Percentiles rank a stretch among this genome's conserved stretches.
phyloP scores from a whole-genome alignment of 1,140 invertebrate genomes.

The Trachelipus rathkii region DNA sequence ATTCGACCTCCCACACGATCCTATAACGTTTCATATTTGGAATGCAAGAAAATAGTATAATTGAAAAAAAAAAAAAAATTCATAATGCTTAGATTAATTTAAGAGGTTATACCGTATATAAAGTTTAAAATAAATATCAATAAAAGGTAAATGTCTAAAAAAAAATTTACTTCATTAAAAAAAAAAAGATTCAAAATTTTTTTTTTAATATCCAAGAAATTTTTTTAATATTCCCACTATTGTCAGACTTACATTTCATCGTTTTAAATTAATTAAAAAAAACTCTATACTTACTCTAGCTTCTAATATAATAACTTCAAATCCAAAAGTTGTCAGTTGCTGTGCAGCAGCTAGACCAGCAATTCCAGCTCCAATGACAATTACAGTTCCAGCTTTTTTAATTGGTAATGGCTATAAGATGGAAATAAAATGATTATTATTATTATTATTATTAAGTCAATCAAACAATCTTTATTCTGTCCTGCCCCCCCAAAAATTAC shows the following conservation, averaged over 20 bases:
- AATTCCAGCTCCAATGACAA: conserved; percentile 67
- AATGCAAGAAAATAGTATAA: no score
- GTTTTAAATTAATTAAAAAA: not conserved
- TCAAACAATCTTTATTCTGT: no score
- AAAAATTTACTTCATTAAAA: no score
- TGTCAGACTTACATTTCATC: not conserved
- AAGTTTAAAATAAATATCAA: no score
- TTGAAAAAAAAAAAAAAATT: no score
- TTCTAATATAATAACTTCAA: conserved; percentile 93
- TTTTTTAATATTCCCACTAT: not conserved
- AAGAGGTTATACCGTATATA: no score
- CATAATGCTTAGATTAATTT: no score
- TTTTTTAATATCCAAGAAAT: not conserved
- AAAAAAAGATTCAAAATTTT: no score
- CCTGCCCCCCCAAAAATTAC: no score
- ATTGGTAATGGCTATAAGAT: conserved; percentile 30
- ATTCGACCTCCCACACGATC: conserved; percentile 94
- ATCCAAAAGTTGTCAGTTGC: conserved; percentile 90
- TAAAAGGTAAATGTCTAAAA: no score
- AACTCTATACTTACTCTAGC: conserved; percentile 62
- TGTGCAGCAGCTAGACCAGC: conserved; percentile 88
- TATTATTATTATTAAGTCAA: no score
- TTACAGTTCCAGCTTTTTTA: conserved; percentile 45
- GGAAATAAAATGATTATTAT: not conserved
- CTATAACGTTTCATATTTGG: conserved; percentile 49